Evolutionary conservation across 2,113 vertebrate genomes (phyloP).

Genomic region (Uria lomvia): DNA sequence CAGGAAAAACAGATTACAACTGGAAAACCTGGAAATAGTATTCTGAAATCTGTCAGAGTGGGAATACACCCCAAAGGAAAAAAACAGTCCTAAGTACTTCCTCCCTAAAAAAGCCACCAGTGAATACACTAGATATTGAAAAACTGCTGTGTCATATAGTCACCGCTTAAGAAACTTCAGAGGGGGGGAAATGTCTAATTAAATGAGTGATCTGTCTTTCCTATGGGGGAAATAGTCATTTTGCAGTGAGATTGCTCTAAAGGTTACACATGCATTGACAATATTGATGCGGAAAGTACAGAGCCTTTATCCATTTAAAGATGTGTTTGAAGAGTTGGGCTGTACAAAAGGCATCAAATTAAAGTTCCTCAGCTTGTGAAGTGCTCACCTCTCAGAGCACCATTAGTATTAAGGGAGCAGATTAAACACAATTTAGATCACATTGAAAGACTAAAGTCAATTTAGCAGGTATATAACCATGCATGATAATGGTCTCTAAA

Average conservation of each 20-base stretch:
- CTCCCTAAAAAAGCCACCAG: background rate
- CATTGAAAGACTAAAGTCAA: slow-evolving; percentile 43
- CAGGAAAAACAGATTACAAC: background rate
- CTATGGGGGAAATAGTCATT: slow-evolving; percentile 3
- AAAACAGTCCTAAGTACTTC: background rate
- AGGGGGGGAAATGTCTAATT: background rate
- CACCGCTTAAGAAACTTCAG: background rate
- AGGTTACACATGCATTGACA: slow-evolving; percentile 41
- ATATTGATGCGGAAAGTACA: slow-evolving; percentile 17
- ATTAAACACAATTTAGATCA: slow-evolving; percentile 52
- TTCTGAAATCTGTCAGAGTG: background rate
- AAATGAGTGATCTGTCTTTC: slow-evolving; percentile 10
- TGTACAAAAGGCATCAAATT: slow-evolving; percentile 25
- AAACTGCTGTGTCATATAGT: background rate
- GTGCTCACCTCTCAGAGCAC: slow-evolving; percentile 1
- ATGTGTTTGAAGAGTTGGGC: background rate
- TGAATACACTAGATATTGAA: background rate
- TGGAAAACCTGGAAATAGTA: background rate
- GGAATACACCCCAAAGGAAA: background rate
- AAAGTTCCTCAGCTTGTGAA: slow-evolving; percentile 26
- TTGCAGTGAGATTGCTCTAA: background rate
- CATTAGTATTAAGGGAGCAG: slow-evolving; percentile 34
- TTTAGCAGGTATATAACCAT: slow-evolving; percentile 53
- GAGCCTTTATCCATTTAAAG: background rate
- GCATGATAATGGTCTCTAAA: slow-evolving; percentile 40